A percentile compares a stretch with the other conserved stretches of the same genome.
Evolutionary conservation across 2,113 vertebrate genomes (phyloP).

Genomic region (Zosterops borbonicus): DNA sequence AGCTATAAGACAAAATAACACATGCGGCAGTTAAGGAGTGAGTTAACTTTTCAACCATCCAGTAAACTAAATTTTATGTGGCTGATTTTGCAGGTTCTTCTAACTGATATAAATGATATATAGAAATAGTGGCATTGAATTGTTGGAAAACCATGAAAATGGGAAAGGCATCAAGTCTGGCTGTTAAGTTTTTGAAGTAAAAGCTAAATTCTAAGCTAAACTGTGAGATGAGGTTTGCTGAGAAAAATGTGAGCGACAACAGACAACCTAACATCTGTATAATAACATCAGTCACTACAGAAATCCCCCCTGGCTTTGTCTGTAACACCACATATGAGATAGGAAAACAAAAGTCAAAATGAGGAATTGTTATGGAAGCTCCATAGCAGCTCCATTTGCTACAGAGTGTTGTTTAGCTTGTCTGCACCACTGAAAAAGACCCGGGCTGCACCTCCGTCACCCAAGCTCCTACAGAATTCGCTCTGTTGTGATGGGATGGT

Average conservation of each 20-base stretch:
- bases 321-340: accelerated
- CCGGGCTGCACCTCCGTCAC: not conserved
- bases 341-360: not conserved
- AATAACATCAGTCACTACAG: not conserved
- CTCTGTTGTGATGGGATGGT: accelerated
- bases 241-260: not conserved
- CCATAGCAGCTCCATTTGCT: not conserved
- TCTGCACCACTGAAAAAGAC: not conserved
- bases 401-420: not conserved
- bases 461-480: accelerated
- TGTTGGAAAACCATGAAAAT: not conserved
- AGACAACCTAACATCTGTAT: accelerated
- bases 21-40: not conserved
- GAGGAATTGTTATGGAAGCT: not conserved
- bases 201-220: not conserved
- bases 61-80: not conserved
- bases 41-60: not conserved
- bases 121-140: not conserved
- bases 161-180: not conserved
- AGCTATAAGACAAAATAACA: conserved; percentile 71
- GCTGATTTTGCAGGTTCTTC: not conserved
- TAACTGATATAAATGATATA: accelerated
- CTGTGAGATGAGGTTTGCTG: not conserved
- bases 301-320: accelerated
- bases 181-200: not conserved